Evolutionary conservation across 2,888 invertebrate genomes (phyloP).

Genomic region (Melangyna quadrimaculata): DNA sequence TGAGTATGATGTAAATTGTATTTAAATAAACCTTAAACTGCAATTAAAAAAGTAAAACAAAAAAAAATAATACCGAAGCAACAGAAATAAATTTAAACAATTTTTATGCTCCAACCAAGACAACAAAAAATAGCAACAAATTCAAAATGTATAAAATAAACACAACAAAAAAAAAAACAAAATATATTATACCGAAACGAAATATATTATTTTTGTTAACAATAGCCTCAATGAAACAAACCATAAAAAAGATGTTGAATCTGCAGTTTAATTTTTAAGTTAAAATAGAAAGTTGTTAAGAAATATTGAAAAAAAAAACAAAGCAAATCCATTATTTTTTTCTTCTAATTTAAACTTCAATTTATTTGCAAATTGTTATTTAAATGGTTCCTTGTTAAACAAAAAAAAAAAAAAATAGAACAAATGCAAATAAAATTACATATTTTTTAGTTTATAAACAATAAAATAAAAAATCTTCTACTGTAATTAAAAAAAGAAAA

Average conservation of each 20-base stretch:
- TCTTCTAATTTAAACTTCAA: conserved; percentile 10
- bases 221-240: conserved; percentile 74
- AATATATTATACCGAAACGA: conserved; percentile 72
- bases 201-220: conserved; percentile 74
- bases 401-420: conserved; percentile 9
- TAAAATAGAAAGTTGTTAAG: conserved; percentile 64
- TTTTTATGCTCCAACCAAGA: conserved; percentile 67
- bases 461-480: conserved; percentile 40
- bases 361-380: conserved; percentile 60
- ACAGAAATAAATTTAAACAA: conserved; percentile 54
- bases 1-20: conserved; percentile 71
- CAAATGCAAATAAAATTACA: conserved; percentile 19
- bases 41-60: conserved; percentile 53
- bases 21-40: conserved; percentile 68
- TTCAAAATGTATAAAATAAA: conserved; percentile 70
- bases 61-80: conserved; percentile 25
- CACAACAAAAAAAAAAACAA: conserved; percentile 65
- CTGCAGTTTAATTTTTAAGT: conserved; percentile 28
- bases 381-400: conserved; percentile 60
- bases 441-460: conserved; percentile 41
- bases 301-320: background rate
- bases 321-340: background rate
- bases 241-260: conserved; percentile 68
- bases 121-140: conserved; percentile 66
- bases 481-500: conserved; percentile 30